These are phyloP conservation scores for Phoebastria nigripes DNA, from an alignment of 2,797 vertebrate genomes.

Conservation along the genomic window DNA sequence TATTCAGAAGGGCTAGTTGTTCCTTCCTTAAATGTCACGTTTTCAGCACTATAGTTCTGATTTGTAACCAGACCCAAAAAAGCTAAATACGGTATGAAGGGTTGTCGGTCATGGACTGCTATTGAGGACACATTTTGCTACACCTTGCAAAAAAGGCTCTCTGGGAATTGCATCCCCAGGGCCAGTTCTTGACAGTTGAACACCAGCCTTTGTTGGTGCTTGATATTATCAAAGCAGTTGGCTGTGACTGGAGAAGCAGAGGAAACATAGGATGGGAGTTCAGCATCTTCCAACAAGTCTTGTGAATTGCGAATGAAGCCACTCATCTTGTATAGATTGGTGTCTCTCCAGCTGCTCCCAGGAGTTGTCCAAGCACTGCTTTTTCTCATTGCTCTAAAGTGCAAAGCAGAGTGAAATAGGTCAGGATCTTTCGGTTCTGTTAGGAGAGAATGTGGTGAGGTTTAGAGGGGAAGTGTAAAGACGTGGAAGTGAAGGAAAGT, in stretches of 20 bases:
- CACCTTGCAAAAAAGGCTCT: not conserved
- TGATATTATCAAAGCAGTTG: not conserved
- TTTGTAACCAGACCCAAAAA: not conserved
- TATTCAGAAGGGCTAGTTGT: not conserved
- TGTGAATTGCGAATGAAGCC: not conserved
- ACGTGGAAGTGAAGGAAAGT: not conserved
- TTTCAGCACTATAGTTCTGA: not conserved
- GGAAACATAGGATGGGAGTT: not conserved
- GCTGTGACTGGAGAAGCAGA: not conserved
- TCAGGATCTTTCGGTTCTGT: not conserved
- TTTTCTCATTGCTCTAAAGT: not conserved
- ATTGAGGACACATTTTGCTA: not conserved
- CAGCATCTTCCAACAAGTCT: not conserved
- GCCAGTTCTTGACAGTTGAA: not conserved
- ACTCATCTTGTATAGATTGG: not conserved
- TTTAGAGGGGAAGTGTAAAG: not conserved
- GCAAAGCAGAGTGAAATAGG: not conserved
- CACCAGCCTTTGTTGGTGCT: not conserved
- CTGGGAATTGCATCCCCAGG: not conserved
- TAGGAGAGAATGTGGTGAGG: not conserved
- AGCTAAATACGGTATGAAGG: not conserved
- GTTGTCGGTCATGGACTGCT: not conserved
- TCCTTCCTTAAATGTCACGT: not conserved
- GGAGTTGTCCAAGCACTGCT: not conserved
- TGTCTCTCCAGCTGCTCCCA: not conserved